These are phyloP conservation scores for Myrmecobius fasciatus DNA, from an alignment of 2,113 vertebrate genomes.

Conservation along the genomic window DNA sequence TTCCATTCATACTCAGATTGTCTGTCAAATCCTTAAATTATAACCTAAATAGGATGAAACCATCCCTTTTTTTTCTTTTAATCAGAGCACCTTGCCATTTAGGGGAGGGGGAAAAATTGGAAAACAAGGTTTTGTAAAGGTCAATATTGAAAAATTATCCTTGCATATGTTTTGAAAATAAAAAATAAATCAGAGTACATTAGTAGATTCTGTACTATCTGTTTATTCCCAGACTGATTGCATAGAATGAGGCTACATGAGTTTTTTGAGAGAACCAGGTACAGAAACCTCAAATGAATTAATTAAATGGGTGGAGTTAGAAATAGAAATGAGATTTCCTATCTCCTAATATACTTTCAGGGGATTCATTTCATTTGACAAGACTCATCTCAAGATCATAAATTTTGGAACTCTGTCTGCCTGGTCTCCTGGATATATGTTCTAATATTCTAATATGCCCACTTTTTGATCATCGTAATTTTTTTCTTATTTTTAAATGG, in stretches of 20 bases:
- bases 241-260: not conserved
- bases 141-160: no score
- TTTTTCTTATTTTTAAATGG: not conserved
- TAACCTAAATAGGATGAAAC: not conserved
- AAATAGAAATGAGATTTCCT: conserved; percentile 42
- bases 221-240: not conserved
- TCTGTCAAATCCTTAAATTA: not conserved
- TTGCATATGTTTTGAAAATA: no score
- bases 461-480: conserved; percentile 51
- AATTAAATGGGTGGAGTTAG: not conserved
- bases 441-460: conserved; percentile 56
- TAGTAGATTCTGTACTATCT: accelerated
- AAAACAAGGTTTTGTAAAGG: no score
- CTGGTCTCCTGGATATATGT: conserved; percentile 43
- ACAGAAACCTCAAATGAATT: not conserved
- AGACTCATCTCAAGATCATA: conserved; percentile 54
- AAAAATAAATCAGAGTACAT: not conserved
- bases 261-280: not conserved
- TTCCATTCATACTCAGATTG: not conserved
- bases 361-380: conserved; percentile 15
- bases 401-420: conserved; percentile 58
- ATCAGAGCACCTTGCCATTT: not conserved
- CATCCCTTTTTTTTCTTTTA: not conserved
- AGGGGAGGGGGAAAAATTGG: no score
- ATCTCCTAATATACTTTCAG: not conserved